Evolutionary conservation across 2,888 invertebrate genomes (phyloP).

Genomic region (Chrysopilus asiliformis): DNA sequence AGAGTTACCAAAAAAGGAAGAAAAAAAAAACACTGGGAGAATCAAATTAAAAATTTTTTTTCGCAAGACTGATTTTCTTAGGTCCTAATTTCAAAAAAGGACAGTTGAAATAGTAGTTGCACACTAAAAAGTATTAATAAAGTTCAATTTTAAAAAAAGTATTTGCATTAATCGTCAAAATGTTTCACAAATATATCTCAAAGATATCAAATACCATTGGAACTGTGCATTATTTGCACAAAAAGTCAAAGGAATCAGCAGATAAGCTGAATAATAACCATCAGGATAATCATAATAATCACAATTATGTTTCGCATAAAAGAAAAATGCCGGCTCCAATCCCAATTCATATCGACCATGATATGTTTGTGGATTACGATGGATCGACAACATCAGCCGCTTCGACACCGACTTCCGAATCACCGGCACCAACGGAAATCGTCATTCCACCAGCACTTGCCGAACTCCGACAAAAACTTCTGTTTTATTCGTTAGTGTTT

Average conservation of each 20-base stretch:
- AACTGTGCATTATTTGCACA: conserved; percentile 16
- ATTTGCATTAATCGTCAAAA: conserved; percentile 9
- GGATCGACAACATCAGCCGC: conserved; percentile 5
- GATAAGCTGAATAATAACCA: conserved; percentile 7
- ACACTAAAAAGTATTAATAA: no score
- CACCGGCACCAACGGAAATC: conserved; percentile 36
- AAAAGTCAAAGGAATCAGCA: conserved; percentile 12
- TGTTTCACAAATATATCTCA: conserved; percentile 33
- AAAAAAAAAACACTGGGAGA: conserved; percentile 2
- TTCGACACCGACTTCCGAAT: conserved; percentile 30
- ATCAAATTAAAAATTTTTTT: conserved; percentile 3
- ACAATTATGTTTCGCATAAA: neutral
- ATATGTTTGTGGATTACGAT: conserved; percentile 8
- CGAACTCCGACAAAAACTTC: conserved; percentile 37
- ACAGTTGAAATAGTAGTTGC: no score
- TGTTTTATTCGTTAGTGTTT: conserved; percentile 39
- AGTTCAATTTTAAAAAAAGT: conserved; percentile 2
- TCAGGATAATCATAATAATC: conserved; percentile 1
- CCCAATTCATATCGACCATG: conserved; percentile 7
- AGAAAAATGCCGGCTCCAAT: conserved; percentile 4
- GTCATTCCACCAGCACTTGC: conserved; percentile 40
- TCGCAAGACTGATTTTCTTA: conserved; percentile 7
- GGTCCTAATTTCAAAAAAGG: no score
- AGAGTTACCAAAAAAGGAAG: conserved; percentile 12
- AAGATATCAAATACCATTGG: conserved; percentile 30